Evolutionary conservation across 2,797 vertebrate genomes (phyloP), one percentile per base, ranked within the genome.

Genomic region (Malacoctenus gilli): DNA sequence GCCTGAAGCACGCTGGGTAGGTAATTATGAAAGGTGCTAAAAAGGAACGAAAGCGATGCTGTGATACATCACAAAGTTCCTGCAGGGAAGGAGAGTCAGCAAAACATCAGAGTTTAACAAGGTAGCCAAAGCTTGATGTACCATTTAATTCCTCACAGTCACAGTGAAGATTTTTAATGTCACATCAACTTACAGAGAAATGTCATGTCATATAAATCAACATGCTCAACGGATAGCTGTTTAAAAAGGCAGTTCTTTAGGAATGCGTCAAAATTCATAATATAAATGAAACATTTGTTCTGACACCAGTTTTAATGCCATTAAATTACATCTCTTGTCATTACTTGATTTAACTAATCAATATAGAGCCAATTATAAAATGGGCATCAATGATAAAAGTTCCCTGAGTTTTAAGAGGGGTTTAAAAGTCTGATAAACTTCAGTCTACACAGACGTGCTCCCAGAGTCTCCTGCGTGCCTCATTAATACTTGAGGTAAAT

Each of bases 401-500:
- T 28, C n/a, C n/a, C n/a, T n/a, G n/a, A n/a, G 25, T 5, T 28
- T 1, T 6, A 28, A 18, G 10, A n/a, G 23, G 11, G 20, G 34
- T 22, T 11, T 34, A 22, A 8, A 21, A 21, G 35, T 48, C 4
- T 56, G 37, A 47, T 25, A 40, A 30, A 40, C 15, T 9, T 44
- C 43, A n/a, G n/a, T n/a, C n/a, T n/a, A n/a, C 20, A 52, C 30
- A 56, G 19, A 11, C 9, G 4, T 48, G 25, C 25, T 6, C 5
- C 22, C 23, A 13, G 22, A 59, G 36, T 59, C 41, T 38, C 14
- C 32, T 57, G 42, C 10, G 19, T 19, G 12, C 47, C 15, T 28
- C 28, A 47, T 14, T 15, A 34, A 39, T 47, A 12, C 32, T 13
- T 10, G 8, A 68, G 37, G 15, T 2, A 30, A 38, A 31, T 14